These are phyloP conservation scores for Percopsis transmontana DNA, from an alignment of 2,113 vertebrate genomes.

Conservation along the genomic window DNA sequence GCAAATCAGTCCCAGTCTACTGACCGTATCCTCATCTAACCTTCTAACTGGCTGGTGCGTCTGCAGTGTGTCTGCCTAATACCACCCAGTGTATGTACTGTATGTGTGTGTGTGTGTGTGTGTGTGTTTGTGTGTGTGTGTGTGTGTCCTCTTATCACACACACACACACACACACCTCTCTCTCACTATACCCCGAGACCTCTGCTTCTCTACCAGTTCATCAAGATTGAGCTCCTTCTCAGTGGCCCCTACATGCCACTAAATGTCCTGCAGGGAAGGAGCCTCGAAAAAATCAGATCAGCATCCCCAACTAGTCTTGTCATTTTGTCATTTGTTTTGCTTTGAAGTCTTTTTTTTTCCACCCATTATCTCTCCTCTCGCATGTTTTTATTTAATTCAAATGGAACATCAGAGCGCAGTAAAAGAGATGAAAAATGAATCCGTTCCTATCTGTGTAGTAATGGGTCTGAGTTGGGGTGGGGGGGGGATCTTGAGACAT, in stretches of 20 bases:
- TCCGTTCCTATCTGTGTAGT: slow-evolving; percentile 1
- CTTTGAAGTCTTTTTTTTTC: slow-evolving; percentile 9
- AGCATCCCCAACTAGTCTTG: slow-evolving; percentile 5
- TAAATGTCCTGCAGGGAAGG: slow-evolving; percentile 5
- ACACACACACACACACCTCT: not conserved
- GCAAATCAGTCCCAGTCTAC: slow-evolving; percentile 12
- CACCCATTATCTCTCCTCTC: not conserved
- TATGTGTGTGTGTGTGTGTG: slow-evolving; percentile 3
- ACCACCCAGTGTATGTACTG: too few species aligned
- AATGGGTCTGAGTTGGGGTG: too few species aligned
- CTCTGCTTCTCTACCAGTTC: slow-evolving; percentile 5
- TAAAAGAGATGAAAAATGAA: slow-evolving; percentile 10
- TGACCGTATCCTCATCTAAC: not conserved
- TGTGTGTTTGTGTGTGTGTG: not conserved
- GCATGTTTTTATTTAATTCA: slow-evolving; percentile 14
- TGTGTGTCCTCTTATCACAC: not conserved
- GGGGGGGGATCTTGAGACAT: too few species aligned
- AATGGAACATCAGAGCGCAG: slow-evolving; percentile 17
- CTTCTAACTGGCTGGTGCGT: not conserved
- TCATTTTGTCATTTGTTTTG: not conserved
- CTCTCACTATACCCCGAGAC: not conserved
- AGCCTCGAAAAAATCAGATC: slow-evolving; percentile 4
- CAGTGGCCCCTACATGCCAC: not conserved
- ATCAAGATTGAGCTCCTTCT: slow-evolving; percentile 29
- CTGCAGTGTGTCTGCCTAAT: not conserved